Evolutionary conservation across 2,113 vertebrate genomes (phyloP), one percentile per base, ranked within the genome.

Genomic region (Tetraodon nigroviridis): DNA sequence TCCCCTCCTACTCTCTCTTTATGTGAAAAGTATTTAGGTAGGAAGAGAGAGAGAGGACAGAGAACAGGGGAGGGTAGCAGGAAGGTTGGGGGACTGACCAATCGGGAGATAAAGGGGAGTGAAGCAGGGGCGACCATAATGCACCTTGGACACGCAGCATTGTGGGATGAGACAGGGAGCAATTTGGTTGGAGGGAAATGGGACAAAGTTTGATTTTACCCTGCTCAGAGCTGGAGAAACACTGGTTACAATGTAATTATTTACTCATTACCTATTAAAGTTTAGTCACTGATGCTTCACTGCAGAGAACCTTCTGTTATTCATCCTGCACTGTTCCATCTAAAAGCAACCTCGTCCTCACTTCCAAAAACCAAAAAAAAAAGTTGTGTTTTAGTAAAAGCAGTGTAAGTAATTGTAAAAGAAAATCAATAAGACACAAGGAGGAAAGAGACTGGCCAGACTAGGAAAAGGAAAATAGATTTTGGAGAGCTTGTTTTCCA

Each of bases 21-120:
- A 89, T 89, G 86, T 83, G 87, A 84, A 88, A 91, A 89, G 85
- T 89, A 89, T 90, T 90, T 90, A 88, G 87, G 86, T 85, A 84
- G 75, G 71, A 55, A 78, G 73, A 75, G 72, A 72, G 62, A 70
- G 27, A 51, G 50, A 11, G 56, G 65, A 79, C 71, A 55, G 53
- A 72, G 67, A 79, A 76, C 55, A 51, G 82, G 76, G 76, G 71
- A 72, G 74, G 77, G 76, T 59, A 75, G 56, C 49, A 64, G 61
- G 61, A 73, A 70, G 80, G 72, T 76, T 61, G 72, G 64, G 64
- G 66, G 67, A 76, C 61, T 69, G 83, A 85, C 88, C 88, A 90
- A 86, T 90, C 84, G 46, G 62, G 67, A 58, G 80, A 49, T 73
- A 70, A 75, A 65, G 68, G 63, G 67, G 53, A 70, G 15, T 46